Evolutionary conservation across 23 tunicate genomes (phyloP).

Genomic region (Oikopleura albicans): DNA sequence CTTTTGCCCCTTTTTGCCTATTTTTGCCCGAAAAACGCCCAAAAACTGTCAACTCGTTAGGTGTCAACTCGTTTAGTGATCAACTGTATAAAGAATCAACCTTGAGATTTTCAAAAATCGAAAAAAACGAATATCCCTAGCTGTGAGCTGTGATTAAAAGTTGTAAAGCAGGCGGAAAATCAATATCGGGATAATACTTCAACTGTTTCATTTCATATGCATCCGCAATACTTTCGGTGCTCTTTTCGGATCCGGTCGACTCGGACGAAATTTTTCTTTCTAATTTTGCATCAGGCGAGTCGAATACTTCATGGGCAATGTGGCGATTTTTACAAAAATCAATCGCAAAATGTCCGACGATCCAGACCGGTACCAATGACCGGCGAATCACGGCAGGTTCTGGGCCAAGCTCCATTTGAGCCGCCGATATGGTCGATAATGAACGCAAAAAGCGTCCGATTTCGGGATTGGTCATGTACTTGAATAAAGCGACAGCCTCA

Average conservation of each 20-base stretch:
- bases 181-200: neutral
- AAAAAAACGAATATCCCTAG: too few relatives aligned
- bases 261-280: constrained; percentile 8
- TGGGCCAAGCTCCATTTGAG: constrained; percentile 17
- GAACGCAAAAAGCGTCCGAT: neutral
- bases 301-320: neutral
- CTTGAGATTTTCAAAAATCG: too few relatives aligned
- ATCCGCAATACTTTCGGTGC: neutral
- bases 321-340: neutral
- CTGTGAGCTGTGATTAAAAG: neutral
- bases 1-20: too few relatives aligned
- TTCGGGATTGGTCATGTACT: neutral
- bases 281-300: neutral
- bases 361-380: constrained; percentile 6
- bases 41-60: too few relatives aligned
- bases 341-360: neutral
- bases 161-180: neutral
- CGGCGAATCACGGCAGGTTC: constrained; percentile 1
- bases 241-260: neutral
- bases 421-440: neutral
- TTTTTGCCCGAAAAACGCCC: too few relatives aligned
- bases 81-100: too few relatives aligned
- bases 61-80: too few relatives aligned
- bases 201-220: constrained; percentile 2
- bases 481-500: neutral